Conservation (phyloP, 1,140 invertebrate species). For the Tribolium castaneum region DNA sequence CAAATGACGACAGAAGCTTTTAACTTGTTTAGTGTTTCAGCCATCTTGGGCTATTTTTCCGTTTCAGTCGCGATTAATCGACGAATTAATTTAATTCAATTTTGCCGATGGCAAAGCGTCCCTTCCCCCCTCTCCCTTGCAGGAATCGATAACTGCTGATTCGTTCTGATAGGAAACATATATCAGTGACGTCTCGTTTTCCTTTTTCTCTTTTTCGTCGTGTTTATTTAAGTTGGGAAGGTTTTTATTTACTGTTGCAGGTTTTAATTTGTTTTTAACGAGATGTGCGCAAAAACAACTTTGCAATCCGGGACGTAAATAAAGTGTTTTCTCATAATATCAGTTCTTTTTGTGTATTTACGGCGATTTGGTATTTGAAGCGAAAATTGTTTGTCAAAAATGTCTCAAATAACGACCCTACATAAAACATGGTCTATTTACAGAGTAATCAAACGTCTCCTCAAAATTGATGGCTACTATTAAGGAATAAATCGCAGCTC, state of each 20-base stretch:
- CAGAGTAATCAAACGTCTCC: background rate
- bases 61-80: conserved; percentile 12
- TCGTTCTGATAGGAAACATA: conserved; percentile 45
- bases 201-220: conserved; percentile 38
- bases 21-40: background rate
- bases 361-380: background rate
- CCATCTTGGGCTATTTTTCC: background rate
- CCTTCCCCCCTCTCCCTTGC: background rate
- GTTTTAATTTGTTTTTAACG: background rate
- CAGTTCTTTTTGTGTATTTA: background rate
- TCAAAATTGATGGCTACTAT: background rate
- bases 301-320: background rate
- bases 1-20: conserved; percentile 1
- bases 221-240: conserved; percentile 38
- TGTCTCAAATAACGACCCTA: background rate
- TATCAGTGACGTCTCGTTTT: conserved; percentile 47
- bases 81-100: conserved; percentile 20
- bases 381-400: background rate
- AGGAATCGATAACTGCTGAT: conserved; percentile 46
- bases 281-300: background rate
- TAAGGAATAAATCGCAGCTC: background rate
- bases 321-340: background rate
- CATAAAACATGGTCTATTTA: background rate
- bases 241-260: conserved; percentile 33
- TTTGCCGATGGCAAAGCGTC: background rate